A percentile compares a stretch with the other conserved stretches of the same genome.
phyloP scores from a whole-genome alignment of 1,140 invertebrate species.

The Magallana angulata region DNA sequence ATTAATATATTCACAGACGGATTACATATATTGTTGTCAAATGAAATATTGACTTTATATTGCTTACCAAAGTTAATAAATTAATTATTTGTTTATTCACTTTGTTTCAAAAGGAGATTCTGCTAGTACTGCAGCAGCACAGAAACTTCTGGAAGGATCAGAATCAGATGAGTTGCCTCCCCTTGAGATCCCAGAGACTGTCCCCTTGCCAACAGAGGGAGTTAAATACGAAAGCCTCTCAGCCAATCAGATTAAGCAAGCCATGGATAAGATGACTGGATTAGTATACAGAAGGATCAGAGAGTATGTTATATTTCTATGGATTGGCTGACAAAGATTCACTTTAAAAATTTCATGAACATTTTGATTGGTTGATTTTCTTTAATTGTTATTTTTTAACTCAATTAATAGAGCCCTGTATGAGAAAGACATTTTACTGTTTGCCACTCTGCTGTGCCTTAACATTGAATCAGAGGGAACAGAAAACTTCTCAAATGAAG shows the following conservation, averaged over 20 bases:
- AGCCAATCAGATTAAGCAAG: conserved; percentile 73
- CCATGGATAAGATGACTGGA: conserved; percentile 75
- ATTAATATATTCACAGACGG: too few species aligned
- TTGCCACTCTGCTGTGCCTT: conserved; percentile 74
- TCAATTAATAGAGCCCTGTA: conserved; percentile 69
- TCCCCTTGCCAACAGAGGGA: conserved; percentile 71
- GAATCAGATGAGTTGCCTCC: conserved; percentile 71
- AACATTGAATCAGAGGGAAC: conserved; percentile 75
- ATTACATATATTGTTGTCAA: too few species aligned
- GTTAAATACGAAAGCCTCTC: conserved; percentile 73
- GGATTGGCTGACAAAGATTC: not conserved
- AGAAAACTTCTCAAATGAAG: conserved; percentile 75
- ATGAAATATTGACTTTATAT: too few species aligned
- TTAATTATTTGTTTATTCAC: not conserved
- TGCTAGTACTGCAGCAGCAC: conserved; percentile 68
- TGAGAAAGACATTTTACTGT: conserved; percentile 75
- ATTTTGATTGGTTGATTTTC: conserved; percentile 4
- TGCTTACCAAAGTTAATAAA: not conserved
- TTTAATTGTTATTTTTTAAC: not conserved
- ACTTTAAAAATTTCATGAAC: not conserved
- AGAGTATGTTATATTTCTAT: conserved; percentile 66
- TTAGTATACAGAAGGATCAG: conserved; percentile 72
- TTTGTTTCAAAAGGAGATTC: conserved; percentile 59
- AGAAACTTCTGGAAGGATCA: conserved; percentile 68
- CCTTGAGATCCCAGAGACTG: conserved; percentile 71